Base-by-base conservation (phyloP, 2,797 vertebrate genomes). In the Propithecus deckenii region DNA sequence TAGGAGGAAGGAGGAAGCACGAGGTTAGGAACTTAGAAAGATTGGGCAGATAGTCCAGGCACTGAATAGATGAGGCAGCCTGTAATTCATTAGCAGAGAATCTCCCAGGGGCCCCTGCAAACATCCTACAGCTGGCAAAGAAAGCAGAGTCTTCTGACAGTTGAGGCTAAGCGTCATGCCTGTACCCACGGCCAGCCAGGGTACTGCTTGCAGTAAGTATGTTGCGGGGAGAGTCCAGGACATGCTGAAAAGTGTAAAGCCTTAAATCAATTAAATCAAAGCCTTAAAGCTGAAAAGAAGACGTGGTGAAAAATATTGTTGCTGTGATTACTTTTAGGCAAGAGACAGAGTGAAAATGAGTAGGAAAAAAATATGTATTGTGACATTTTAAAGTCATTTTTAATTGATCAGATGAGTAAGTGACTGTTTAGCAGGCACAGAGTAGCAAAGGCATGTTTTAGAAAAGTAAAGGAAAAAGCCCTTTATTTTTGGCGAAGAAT, bases 11-110 rank as follows among this genome's bases (percentile, higher is more conserved):
- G 89, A 98, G 98, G 98, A 99, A 99, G 95, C 89, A 96, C 90
- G 97, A 98, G 98, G 98, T 99, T 99, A 99, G 97, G 98, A 99
- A 99, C 98, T 98, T 98, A 90, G 97, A 69, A 97, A 98, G 98
- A 99, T 98, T 98, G 97, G 98, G 97, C 94, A 98, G 98, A 98
- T 98, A 98, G 97, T 97, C 72, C 7, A 98, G 98, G 96, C 86
- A 5, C 86, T 89, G 97, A 95, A 95, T 86, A 97, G 98, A 97
- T 35, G 96, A 97, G 87, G 96, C 46, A 22, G 97, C 95, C 98
- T 99, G 98, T 98, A 98, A 98, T 98, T 98, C 98, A 98, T 98
- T 98, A 98, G 91, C 0, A 17, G 94, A 97, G 97, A 90, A 57
- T 98, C 96, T 98, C 98, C 97, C 59, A 0, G 71, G 94, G 98